Conservation (phyloP, 2,113 vertebrate species). For the Taxidea taxus region DNA sequence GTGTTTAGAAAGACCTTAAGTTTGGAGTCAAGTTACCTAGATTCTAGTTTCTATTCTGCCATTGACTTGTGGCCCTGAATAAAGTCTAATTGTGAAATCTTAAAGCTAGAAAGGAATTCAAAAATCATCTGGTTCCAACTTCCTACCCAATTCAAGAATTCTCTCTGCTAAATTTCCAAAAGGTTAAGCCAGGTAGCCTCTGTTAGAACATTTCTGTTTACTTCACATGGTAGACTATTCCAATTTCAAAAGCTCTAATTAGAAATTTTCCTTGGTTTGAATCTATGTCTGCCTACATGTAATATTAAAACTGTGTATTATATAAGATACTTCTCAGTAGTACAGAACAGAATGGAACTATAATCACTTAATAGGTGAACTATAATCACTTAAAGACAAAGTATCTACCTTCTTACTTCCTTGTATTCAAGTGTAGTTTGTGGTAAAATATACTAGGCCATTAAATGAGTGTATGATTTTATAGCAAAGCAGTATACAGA, state of each 20-base stretch:
- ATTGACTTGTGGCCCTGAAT: background rate
- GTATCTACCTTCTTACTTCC: background rate
- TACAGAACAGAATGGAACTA: background rate
- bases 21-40: background rate
- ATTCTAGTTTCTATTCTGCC: constrained; percentile 21
- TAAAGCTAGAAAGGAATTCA: constrained; percentile 12
- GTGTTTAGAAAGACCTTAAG: background rate
- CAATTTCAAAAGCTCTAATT: constrained; percentile 2
- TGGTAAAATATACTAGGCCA: constrained; percentile 20
- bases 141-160: background rate
- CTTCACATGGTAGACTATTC: background rate
- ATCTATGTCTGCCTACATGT: background rate
- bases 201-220: background rate
- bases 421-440: background rate
- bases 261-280: constrained; percentile 9
- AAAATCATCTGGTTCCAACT: background rate
- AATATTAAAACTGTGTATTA: background rate
- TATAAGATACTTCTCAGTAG: background rate
- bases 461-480: background rate
- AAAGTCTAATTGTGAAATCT: background rate
- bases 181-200: background rate
- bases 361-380: background rate
- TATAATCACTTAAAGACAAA: background rate
- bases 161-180: background rate
- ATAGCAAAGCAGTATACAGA: constrained; percentile 22